Evolutionary conservation across 2,113 vertebrate genomes (phyloP).

Genomic region (Aphyosemion australe): DNA sequence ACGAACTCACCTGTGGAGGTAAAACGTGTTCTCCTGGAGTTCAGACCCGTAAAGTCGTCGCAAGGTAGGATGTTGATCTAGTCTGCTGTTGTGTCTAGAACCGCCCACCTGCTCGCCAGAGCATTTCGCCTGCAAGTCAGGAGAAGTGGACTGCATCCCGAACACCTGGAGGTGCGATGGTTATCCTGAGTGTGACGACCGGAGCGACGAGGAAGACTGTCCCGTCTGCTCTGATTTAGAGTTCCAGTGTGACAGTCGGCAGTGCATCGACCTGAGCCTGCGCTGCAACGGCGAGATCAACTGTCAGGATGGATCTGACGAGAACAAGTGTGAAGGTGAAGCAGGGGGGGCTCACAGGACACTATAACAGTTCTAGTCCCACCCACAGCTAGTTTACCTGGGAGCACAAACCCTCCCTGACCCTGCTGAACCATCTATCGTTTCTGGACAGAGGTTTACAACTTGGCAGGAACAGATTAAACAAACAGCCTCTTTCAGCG

Average conservation of each 20-base stretch:
- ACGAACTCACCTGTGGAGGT: slow-evolving; percentile 97
- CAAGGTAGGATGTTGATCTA: not conserved
- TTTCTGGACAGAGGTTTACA: no score
- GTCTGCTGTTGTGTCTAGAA: slow-evolving; percentile 74
- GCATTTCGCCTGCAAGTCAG: slow-evolving; percentile 94
- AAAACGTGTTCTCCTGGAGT: slow-evolving; percentile 16
- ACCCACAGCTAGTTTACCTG: no score
- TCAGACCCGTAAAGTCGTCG: accelerated
- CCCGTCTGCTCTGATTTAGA: slow-evolving; percentile 89
- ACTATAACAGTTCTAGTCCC: no score
- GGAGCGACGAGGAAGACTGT: slow-evolving; percentile 94
- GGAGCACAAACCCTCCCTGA: no score
- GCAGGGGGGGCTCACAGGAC: no score
- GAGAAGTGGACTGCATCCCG: slow-evolving; percentile 97
- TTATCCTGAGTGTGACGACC: slow-evolving; percentile 91
- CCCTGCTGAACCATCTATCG: no score
- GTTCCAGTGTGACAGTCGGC: slow-evolving; percentile 95
- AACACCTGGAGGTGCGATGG: slow-evolving; percentile 95
- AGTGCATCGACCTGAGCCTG: slow-evolving; percentile 87
- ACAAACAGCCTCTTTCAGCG: no score
- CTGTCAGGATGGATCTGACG: slow-evolving; percentile 95
- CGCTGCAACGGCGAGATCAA: slow-evolving; percentile 92
- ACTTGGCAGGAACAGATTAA: no score
- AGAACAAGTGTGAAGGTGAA: slow-evolving; percentile 92
- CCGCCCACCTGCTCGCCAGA: slow-evolving; percentile 96